Base-by-base conservation (phyloP, 2,113 vertebrate genomes). In the Probosciger aterrimus region DNA sequence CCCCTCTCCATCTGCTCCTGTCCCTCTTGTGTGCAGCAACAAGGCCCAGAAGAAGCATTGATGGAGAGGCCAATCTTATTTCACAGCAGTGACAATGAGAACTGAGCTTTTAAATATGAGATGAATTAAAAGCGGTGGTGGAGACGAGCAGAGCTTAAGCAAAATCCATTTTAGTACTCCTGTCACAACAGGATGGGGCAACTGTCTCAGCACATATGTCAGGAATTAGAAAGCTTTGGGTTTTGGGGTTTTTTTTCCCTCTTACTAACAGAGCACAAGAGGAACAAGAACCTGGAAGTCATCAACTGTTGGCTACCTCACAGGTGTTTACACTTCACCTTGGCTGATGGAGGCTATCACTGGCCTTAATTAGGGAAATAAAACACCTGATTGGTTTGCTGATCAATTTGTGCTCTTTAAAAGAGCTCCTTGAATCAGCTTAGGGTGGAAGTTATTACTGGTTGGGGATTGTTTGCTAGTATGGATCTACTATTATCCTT, bases 1-100 rank as follows among this genome's bases (percentile, higher is more conserved):
- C 8, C 19, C 57, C 12, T 15, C 3, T 27, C 20, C 30, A 8
- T 14, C 0, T 1, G 2, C 37, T 41, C 65, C 57, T 30, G 35
- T 20, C 37, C 47, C 69, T 64, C 1, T 0, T 41, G 64, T 23
- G 43, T 7, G 6, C 47, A 76, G 57, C 79, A 47, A 3, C 39
- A n/a, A 49, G 27, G 76, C 77, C 71, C 46, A 25, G 35, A 53
- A 62, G 46, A 22, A 63, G 14, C 2, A 1, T 0, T 22, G 73
- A 15, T 69, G 55, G 39, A 27, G 35, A 79, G 59, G 57, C 24
- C 39, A 24, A 14, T 53, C 17, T 37, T 37, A 43, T 69, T 68
- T 67, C 68, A 67, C 46, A 64, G 65, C 39, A 44, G 14, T 25
- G 73, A 64, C 85, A 68, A 46, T 4, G 69, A 78, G 71, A 80